Evolutionary conservation across 1,140 invertebrate genomes (phyloP), one percentile per base, ranked within the genome.

Genomic region (Adelges cooleyi): DNA sequence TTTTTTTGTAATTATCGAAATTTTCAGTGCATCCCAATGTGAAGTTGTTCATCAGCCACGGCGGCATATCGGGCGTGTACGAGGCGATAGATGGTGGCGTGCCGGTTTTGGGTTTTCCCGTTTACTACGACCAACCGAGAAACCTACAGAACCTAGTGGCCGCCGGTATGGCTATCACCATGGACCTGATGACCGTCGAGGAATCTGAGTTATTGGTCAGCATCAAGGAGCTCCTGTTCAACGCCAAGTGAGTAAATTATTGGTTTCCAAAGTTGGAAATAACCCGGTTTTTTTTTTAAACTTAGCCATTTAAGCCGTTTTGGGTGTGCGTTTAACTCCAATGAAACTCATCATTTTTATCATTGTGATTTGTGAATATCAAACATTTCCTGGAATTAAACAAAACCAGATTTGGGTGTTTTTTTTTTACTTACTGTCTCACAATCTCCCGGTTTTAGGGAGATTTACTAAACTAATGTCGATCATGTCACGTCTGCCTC

Each of bases 1-100:
- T n/a, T n/a, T n/a, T n/a, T n/a, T n/a, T n/a, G n/a, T n/a, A n/a
- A n/a, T n/a, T n/a, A n/a, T n/a, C n/a, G n/a, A n/a, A n/a, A n/a
- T n/a, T n/a, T n/a, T n/a, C n/a, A 79, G 79, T 71, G 9, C 81
- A 84, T 72, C 52, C 79, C 73, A 69, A 78, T 74, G 53, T 79
- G 2, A 75, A 76, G 68, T 67, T 80, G 3, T 84, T 84, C 65
- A 79, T 84, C 27, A 81, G 77, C 9, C 83, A 85, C 67, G 81
- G 82, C 38, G 83, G 83, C 2, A 71, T 80, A n/a, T 78, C 81
- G 49, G 81, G 82, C 13, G 74, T 77, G 17, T 78, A 79, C 51
- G 82, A 85, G 72, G 78, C 81, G 1, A 75, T 82, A 13, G 76
- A 77, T 65, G 73, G 75, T 62, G 78, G 75, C 20, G 77, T 82